Conservation (phyloP, 2,888 invertebrate species). For the Gandaritis pyraliata region DNA sequence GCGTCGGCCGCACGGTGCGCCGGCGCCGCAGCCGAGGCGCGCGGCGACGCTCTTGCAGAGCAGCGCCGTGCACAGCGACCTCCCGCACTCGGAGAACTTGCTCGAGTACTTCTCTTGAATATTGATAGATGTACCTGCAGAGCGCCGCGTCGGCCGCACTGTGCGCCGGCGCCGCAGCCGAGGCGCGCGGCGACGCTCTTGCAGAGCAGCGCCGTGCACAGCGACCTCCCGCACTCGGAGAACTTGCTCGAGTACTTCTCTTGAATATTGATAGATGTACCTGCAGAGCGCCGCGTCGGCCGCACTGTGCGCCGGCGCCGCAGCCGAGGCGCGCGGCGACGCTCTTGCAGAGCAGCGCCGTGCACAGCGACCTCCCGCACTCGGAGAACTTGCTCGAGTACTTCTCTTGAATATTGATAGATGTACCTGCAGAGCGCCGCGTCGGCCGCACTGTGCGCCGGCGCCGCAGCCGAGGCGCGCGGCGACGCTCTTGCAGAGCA, state of each 20-base stretch:
- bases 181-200: conserved; percentile 93
- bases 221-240: conserved; percentile 94
- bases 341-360: conserved; percentile 94
- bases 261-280: conserved; percentile 60
- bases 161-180: conserved; percentile 81
- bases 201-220: conserved; percentile 95
- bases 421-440: conserved; percentile 25
- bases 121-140: not conserved
- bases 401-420: conserved; percentile 88
- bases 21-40: conserved; percentile 88
- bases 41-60: conserved; percentile 92
- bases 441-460: conserved; percentile 58
- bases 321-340: conserved; percentile 92
- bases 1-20: conserved; percentile 48
- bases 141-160: conserved; percentile 50
- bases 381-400: conserved; percentile 98
- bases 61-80: conserved; percentile 95
- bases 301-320: conserved; percentile 56
- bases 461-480: conserved; percentile 88
- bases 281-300: conserved; percentile 27
- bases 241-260: conserved; percentile 99
- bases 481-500: conserved; percentile 93
- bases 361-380: conserved; percentile 95
- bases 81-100: conserved; percentile 97
- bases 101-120: conserved; percentile 96